Evolutionary conservation across 2,888 invertebrate genomes (phyloP).

Genomic region (Coelopa pilipes): DNA sequence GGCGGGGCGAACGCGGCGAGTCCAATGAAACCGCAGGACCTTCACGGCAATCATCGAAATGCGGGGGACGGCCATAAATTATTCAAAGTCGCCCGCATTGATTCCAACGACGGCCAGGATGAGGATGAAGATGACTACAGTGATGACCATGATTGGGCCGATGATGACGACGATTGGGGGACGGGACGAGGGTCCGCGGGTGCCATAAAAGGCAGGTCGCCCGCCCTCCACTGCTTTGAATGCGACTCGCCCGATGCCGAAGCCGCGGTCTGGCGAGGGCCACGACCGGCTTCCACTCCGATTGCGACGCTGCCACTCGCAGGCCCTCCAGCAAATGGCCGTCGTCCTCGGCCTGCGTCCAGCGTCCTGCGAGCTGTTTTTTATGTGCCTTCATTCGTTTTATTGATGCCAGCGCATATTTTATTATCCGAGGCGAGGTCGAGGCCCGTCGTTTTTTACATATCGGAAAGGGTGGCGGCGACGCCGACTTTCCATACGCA

Average conservation of each 20-base stretch:
- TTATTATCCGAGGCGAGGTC: slow-evolving; percentile 21
- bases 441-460: slow-evolving; percentile 19
- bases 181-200: no score
- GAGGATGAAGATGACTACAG: no score
- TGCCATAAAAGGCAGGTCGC: no score
- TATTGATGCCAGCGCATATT: slow-evolving; percentile 34
- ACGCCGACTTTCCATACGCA: slow-evolving; percentile 29
- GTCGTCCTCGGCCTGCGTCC: background rate
- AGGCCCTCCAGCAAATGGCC: slow-evolving; percentile 14
- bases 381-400: slow-evolving; percentile 31
- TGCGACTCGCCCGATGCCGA: no score
- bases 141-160: no score
- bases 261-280: no score
- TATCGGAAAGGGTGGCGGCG: slow-evolving; percentile 10
- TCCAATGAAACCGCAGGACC: background rate
- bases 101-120: background rate
- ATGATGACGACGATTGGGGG: no score
- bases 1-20: background rate
- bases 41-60: background rate
- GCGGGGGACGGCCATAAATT: slow-evolving; percentile 51
- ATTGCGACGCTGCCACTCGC: slow-evolving; percentile 28
- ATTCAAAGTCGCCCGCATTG: slow-evolving; percentile 50
- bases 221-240: background rate
- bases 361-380: slow-evolving; percentile 4
- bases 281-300: slow-evolving; percentile 17